Evolutionary conservation across 2,797 vertebrate genomes (phyloP).

Genomic region (Neomorphus geoffroyi): DNA sequence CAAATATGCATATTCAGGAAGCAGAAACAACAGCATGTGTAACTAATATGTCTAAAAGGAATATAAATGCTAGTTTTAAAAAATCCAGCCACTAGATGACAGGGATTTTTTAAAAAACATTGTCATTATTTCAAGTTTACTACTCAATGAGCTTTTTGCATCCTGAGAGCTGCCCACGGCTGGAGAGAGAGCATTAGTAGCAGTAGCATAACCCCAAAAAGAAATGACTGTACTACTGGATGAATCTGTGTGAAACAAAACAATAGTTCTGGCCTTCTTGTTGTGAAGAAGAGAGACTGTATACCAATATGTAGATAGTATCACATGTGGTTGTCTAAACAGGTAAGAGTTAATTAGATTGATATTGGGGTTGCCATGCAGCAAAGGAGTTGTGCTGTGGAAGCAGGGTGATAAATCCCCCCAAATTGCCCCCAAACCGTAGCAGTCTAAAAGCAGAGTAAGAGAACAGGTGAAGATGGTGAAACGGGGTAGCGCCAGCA

Average conservation of each 20-base stretch:
- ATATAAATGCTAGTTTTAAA: not conserved
- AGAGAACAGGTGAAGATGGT: not conserved
- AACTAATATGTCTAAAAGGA: not conserved
- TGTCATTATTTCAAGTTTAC: not conserved
- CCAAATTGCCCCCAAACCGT: not conserved
- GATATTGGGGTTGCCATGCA: not conserved
- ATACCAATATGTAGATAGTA: not conserved
- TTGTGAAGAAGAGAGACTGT: not conserved
- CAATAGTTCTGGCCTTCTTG: too few relatives aligned
- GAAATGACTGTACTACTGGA: fast-evolving
- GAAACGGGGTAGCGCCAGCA: not conserved
- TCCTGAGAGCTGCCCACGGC: not conserved
- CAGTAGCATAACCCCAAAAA: not conserved
- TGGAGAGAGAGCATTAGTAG: not conserved
- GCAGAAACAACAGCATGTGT: not conserved
- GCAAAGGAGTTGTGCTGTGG: not conserved
- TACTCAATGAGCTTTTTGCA: not conserved
- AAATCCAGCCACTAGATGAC: not conserved
- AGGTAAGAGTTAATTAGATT: not conserved
- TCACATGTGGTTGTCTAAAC: not conserved
- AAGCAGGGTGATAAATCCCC: not conserved
- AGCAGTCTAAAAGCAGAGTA: not conserved
- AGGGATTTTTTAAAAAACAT: not conserved
- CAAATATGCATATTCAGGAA: not conserved
- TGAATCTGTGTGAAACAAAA: not conserved